Percentiles rank a stretch among this genome's conserved stretches.
Evolutionary conservation across 2,797 vertebrate species (phyloP).

Genomic region (Scolopax rusticola): DNA sequence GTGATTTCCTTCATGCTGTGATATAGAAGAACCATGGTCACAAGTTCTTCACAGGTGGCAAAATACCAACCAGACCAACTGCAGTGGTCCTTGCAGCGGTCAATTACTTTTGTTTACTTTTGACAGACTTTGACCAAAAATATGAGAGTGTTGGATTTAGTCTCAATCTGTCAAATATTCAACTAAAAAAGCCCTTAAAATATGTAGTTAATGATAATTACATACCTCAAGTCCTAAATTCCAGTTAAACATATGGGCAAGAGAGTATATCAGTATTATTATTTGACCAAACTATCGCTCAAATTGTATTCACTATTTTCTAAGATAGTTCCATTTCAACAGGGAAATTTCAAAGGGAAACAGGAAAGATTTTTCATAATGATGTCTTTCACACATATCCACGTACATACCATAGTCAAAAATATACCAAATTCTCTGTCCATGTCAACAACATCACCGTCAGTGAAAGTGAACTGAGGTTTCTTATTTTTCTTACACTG

Average conservation of each 20-base stretch:
- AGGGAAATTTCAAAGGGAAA: neutral
- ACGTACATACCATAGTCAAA: slow-evolving; percentile 84
- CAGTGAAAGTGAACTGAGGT: slow-evolving; percentile 83
- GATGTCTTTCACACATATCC: neutral
- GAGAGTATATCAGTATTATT: neutral
- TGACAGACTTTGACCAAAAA: neutral
- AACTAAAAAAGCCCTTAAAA: neutral
- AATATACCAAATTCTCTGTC: slow-evolving; percentile 89
- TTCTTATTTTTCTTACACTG: slow-evolving; percentile 87
- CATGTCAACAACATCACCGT: slow-evolving; percentile 85
- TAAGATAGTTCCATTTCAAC: neutral
- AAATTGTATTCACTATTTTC: neutral
- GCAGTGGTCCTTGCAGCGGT: neutral
- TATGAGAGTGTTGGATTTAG: neutral
- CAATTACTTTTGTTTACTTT: neutral
- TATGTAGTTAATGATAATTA: neutral
- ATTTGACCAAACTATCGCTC: neutral
- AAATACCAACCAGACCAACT: neutral
- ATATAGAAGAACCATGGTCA: neutral
- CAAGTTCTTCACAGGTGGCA: neutral
- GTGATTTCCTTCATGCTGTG: neutral
- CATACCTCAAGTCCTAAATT: neutral
- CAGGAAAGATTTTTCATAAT: neutral
- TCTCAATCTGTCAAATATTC: neutral
- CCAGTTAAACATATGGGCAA: neutral